Evolutionary conservation across 2,113 vertebrate genomes (phyloP).

Genomic region (Irena cyanogastra): DNA sequence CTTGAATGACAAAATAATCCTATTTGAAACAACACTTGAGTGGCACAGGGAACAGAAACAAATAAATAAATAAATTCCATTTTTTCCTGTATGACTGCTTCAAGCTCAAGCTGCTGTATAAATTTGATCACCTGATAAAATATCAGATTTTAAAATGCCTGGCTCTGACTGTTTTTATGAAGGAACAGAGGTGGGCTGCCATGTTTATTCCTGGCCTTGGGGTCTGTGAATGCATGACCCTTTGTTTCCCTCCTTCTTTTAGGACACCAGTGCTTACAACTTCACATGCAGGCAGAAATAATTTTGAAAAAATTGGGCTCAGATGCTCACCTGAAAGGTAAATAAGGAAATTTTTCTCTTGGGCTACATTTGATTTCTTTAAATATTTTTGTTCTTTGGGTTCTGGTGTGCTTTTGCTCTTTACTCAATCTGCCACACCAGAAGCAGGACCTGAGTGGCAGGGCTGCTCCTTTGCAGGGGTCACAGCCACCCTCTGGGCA

Average conservation of each 20-base stretch:
- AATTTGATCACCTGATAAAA: not conserved
- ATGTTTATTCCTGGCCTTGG: not conserved
- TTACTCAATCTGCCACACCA: rapidly evolving
- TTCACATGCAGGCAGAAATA: not conserved
- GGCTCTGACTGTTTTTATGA: not conserved
- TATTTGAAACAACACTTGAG: conserved; percentile 44
- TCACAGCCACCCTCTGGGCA: not conserved
- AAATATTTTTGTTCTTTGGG: not conserved
- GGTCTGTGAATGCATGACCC: not conserved
- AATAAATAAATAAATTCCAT: not conserved
- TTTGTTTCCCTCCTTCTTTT: not conserved
- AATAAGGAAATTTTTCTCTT: not conserved
- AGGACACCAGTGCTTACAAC: not conserved
- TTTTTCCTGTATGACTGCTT: not conserved
- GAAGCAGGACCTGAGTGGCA: not conserved
- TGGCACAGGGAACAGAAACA: not conserved
- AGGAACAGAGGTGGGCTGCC: not conserved
- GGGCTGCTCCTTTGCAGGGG: not conserved
- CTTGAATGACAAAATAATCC: conserved; percentile 51
- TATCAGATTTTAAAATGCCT: not conserved
- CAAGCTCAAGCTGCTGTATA: not conserved
- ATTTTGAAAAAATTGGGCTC: not conserved
- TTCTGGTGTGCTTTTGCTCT: not conserved
- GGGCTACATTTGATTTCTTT: not conserved
- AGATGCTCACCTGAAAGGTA: not conserved